A percentile compares a stretch with the other conserved stretches of the same genome.
Conservation (phyloP, 2,888 invertebrate genomes). For the Xanthia togata region DNA sequence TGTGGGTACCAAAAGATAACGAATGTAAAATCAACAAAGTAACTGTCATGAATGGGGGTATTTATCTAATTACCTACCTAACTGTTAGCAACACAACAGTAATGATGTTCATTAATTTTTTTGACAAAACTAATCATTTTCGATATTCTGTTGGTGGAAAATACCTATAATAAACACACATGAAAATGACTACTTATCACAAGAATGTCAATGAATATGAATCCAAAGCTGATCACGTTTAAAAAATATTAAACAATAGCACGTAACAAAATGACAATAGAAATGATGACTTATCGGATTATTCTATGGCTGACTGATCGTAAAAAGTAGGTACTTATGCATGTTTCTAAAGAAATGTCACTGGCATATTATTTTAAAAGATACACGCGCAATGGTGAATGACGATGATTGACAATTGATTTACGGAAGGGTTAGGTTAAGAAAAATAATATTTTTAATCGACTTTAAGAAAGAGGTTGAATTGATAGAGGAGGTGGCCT, state of each 20-base stretch:
- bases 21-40: neutral
- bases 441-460: neutral
- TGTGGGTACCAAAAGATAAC: slow-evolving; percentile 40
- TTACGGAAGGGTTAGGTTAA: neutral
- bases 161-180: slow-evolving; percentile 1
- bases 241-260: slow-evolving; percentile 34
- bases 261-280: slow-evolving; percentile 43
- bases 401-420: neutral
- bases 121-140: neutral
- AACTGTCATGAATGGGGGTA: slow-evolving; percentile 11
- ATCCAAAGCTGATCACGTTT: slow-evolving; percentile 46
- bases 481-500: neutral
- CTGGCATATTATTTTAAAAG: slow-evolving; percentile 15
- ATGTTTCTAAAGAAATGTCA: slow-evolving; percentile 11
- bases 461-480: neutral
- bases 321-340: slow-evolving; percentile 15
- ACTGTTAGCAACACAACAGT: neutral
- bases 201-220: slow-evolving; percentile 12
- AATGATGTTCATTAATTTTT: too few relatives aligned
- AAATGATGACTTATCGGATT: slow-evolving; percentile 38
- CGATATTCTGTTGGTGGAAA: neutral
- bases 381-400: neutral
- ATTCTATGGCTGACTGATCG: slow-evolving; percentile 31
- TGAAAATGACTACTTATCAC: neutral
- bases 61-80: slow-evolving; percentile 2